phyloP scores from a whole-genome alignment of 2,797 vertebrate species.

The Linurgus olivaceus region DNA sequence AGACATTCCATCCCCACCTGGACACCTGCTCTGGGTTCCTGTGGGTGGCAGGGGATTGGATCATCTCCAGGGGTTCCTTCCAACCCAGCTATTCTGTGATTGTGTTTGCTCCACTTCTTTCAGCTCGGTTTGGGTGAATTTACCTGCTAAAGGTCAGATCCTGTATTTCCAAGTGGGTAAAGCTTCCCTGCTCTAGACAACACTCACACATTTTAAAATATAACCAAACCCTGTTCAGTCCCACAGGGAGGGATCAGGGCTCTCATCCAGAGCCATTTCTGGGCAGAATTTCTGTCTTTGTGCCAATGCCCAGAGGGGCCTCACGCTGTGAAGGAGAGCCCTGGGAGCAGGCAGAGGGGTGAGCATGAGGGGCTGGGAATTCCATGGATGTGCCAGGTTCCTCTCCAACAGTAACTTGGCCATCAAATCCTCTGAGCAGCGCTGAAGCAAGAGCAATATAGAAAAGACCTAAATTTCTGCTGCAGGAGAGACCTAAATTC shows the following conservation, averaged over 20 bases:
- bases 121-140: background rate
- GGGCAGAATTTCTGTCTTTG: rapidly evolving
- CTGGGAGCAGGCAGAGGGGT: background rate
- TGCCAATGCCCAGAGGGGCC: rapidly evolving
- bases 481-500: background rate
- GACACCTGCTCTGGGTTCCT: background rate
- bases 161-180: background rate
- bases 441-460: background rate
- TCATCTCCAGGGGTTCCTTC: background rate
- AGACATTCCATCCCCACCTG: background rate
- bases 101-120: background rate
- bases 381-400: rapidly evolving
- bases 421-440: background rate
- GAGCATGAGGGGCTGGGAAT: background rate
- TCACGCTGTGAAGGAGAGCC: rapidly evolving
- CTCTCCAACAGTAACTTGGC: background rate
- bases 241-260: rapidly evolving
- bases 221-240: rapidly evolving
- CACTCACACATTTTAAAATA: rapidly evolving
- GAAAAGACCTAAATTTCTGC: background rate
- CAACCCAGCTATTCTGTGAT: background rate
- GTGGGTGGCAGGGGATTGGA: background rate
- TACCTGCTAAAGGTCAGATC: background rate
- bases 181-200: background rate
- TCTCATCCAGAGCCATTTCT: too few relatives aligned